Conservation (phyloP, 2,797 vertebrate genomes). For the Artibeus jamaicensis region DNA sequence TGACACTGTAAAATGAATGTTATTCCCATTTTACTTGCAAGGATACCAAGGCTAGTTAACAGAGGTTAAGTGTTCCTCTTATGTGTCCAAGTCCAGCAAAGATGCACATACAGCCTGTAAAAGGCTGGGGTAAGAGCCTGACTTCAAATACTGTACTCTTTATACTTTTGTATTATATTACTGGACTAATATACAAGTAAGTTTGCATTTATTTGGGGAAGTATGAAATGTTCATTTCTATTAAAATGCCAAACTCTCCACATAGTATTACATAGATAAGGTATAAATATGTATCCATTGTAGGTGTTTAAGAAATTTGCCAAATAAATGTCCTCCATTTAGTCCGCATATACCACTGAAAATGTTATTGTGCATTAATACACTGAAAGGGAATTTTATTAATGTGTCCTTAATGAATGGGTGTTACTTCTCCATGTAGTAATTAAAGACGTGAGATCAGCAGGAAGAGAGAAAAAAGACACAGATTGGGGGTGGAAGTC, state of each 20-base stretch:
- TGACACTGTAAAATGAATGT: background rate
- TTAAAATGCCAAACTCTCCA: background rate
- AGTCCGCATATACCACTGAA: background rate
- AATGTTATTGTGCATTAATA: background rate
- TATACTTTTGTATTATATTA: background rate
- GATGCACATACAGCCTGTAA: background rate
- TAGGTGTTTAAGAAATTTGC: background rate
- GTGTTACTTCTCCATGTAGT: background rate
- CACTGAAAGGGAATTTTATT: conserved; percentile 7
- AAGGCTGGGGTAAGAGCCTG: background rate
- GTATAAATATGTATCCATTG: background rate
- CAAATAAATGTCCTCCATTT: background rate
- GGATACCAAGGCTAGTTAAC: background rate
- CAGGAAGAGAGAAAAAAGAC: background rate
- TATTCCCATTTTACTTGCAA: background rate
- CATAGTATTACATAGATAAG: background rate
- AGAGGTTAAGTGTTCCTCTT: background rate
- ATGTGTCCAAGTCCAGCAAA: background rate
- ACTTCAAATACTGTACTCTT: background rate
- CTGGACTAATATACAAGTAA: background rate
- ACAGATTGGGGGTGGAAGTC: background rate
- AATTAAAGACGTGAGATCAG: background rate
- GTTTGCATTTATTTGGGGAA: conserved; percentile 30
- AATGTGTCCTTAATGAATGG: conserved; percentile 5
- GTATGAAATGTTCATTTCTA: background rate